Percentiles rank a stretch among this genome's conserved stretches.
Evolutionary conservation across 1,140 invertebrate species (phyloP).

Genomic region (Heliothis virescens): DNA sequence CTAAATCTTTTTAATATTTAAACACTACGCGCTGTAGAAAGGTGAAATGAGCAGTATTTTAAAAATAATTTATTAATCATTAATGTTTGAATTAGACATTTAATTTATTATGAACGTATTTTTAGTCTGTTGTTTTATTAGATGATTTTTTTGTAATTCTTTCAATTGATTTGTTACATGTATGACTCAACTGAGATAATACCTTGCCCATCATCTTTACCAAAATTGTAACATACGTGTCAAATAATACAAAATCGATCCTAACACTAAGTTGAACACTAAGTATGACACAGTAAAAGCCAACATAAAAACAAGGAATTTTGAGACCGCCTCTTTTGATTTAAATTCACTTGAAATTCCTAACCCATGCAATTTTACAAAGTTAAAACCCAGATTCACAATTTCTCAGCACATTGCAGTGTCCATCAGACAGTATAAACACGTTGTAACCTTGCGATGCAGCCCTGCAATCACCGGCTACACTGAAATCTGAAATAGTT

Average conservation of each 20-base stretch:
- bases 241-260: too few species aligned
- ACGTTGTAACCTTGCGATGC: neutral
- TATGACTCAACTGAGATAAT: too few species aligned
- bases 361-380: too few species aligned
- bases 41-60: constrained; percentile 6
- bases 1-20: constrained; percentile 16
- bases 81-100: neutral
- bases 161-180: too few species aligned
- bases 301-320: too few species aligned
- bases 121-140: neutral
- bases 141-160: too few species aligned
- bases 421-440: neutral
- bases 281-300: too few species aligned
- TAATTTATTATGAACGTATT: neutral
- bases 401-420: neutral
- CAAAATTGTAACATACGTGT: too few species aligned
- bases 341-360: too few species aligned
- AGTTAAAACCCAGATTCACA: neutral
- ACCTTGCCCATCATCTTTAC: too few species aligned
- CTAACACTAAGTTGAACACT: too few species aligned
- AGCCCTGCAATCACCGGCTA: constrained; percentile 1
- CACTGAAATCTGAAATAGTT: constrained; percentile 54
- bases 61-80: constrained; percentile 2
- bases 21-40: neutral
- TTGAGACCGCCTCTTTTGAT: too few species aligned